These are phyloP conservation scores for Thalassarche chlororhynchos DNA, from an alignment of 2,113 vertebrate species.

Conservation along the genomic window DNA sequence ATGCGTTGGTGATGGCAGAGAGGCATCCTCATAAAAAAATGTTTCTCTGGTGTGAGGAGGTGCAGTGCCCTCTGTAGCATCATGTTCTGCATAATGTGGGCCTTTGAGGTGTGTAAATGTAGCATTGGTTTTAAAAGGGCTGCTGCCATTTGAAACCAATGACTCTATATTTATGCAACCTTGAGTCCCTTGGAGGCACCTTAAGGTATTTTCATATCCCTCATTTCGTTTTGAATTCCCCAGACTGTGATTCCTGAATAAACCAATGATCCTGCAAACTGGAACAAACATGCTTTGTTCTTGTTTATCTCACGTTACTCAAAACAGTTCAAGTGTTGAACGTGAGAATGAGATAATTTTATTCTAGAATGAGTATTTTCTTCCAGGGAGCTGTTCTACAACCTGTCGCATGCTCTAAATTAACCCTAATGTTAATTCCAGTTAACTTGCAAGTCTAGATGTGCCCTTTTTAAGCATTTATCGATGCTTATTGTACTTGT, in stretches of 20 bases:
- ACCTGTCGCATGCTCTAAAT: not conserved
- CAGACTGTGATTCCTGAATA: not conserved
- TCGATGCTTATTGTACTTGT: not conserved
- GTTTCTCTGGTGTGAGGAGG: not conserved
- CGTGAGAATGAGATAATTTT: not conserved
- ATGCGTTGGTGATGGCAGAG: not conserved
- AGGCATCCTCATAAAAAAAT: not conserved
- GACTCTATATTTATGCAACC: not conserved
- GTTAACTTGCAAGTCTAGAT: not conserved
- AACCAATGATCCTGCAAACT: not conserved
- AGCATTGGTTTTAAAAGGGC: not conserved
- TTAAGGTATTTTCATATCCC: not conserved
- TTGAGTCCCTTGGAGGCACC: not conserved
- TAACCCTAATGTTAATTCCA: not conserved
- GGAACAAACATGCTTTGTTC: conserved; percentile 33
- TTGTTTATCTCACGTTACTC: conserved; percentile 5
- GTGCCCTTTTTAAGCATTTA: conserved; percentile 4
- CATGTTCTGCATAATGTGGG: not conserved
- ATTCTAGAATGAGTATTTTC: not conserved
- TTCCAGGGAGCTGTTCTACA: not conserved
- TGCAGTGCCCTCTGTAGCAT: not conserved
- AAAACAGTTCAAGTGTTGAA: not conserved
- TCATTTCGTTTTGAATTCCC: not conserved
- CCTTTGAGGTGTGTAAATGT: not conserved
- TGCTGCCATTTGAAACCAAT: not conserved